Evolutionary conservation across 2,888 invertebrate genomes (phyloP).

Genomic region (Ennomos fuscantarius): DNA sequence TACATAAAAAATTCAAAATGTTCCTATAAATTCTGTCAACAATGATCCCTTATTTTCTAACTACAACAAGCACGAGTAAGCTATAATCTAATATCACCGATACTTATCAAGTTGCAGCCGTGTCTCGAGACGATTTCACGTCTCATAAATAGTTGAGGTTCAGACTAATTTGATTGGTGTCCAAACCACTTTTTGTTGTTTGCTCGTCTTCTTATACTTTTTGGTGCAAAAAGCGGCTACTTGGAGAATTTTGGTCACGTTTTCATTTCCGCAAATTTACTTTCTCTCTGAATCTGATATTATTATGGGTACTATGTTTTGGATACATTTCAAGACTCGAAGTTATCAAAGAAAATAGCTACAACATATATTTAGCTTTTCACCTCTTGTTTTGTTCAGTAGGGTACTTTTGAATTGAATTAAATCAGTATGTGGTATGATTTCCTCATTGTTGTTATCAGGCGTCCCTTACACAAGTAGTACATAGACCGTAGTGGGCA

Average conservation of each 20-base stretch:
- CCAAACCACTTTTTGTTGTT: conserved; percentile 35
- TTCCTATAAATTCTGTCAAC: background rate
- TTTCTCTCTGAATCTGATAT: conserved; percentile 6
- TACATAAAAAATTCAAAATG: too few species aligned
- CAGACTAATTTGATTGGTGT: conserved; percentile 47
- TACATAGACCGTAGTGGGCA: conserved; percentile 56
- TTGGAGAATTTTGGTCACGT: conserved; percentile 19
- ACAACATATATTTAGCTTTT: too few species aligned
- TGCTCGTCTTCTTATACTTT: conserved; percentile 30
- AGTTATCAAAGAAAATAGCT: too few species aligned
- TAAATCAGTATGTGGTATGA: conserved; percentile 21
- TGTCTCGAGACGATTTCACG: conserved; percentile 44
- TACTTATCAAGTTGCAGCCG: conserved; percentile 29
- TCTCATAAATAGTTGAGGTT: conserved; percentile 45
- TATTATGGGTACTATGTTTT: too few species aligned
- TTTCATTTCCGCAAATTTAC: conserved; percentile 26
- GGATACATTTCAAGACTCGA: too few species aligned
- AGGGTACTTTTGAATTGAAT: conserved; percentile 1
- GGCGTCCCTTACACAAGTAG: conserved; percentile 61
- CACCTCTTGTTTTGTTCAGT: background rate
- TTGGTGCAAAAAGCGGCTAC: conserved; percentile 21
- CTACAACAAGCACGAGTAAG: conserved; percentile 1
- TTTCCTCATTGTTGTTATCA: conserved; percentile 55
- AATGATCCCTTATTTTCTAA: conserved; percentile 5
- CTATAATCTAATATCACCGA: conserved; percentile 10